Evolutionary conservation across 2,797 vertebrate genomes (phyloP).

Genomic region (Myripristis jacobus): DNA sequence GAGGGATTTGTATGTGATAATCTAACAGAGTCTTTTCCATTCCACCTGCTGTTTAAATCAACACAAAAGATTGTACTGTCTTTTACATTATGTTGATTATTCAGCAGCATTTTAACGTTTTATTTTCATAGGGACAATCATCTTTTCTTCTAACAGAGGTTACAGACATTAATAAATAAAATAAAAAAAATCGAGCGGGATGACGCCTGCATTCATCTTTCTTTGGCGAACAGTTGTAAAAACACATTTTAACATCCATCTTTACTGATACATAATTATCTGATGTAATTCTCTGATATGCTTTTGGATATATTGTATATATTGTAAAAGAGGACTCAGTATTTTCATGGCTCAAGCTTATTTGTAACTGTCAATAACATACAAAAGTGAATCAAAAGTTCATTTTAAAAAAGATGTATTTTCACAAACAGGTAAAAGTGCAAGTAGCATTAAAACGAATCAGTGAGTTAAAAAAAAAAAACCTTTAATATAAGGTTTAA

Average conservation of each 20-base stretch:
- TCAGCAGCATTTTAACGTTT: background rate
- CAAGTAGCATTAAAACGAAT: conserved; percentile 1
- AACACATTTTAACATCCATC: background rate
- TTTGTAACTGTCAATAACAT: background rate
- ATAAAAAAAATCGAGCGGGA: background rate
- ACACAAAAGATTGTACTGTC: too few species aligned
- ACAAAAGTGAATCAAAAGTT: background rate
- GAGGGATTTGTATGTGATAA: too few species aligned
- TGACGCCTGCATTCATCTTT: too few species aligned
- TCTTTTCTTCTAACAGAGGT: background rate
- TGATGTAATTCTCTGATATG: conserved; percentile 34
- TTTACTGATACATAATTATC: too few species aligned
- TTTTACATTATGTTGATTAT: background rate
- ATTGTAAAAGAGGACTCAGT: background rate
- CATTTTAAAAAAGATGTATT: background rate
- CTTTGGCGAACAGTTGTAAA: background rate
- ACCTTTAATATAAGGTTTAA: too few species aligned
- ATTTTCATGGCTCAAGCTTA: background rate
- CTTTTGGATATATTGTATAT: too few species aligned
- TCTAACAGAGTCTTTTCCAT: background rate
- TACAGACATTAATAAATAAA: background rate
- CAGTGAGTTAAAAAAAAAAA: background rate
- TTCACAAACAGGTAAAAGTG: background rate
- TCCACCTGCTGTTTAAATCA: background rate
- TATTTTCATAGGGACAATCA: background rate